Percentiles rank a stretch among this genome's conserved stretches.
Conservation (phyloP, 2,888 invertebrate genomes). For the Itoplectis maculator region DNA sequence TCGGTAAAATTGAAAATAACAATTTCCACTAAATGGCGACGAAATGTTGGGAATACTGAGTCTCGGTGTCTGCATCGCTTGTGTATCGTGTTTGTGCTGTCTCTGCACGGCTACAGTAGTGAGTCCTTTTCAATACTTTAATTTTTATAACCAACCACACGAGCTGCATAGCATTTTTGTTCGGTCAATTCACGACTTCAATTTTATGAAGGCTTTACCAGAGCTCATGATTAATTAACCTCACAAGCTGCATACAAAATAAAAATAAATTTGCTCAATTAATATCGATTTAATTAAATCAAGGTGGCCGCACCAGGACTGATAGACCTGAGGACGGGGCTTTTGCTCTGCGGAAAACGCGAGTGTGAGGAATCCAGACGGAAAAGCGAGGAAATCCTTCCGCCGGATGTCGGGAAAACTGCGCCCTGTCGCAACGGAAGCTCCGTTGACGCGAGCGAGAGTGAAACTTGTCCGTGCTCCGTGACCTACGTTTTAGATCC, state of each 20-base stretch:
- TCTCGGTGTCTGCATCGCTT: slow-evolving; percentile 61
- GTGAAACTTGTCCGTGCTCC: slow-evolving; percentile 58
- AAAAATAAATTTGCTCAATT: background rate
- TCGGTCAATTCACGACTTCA: no score
- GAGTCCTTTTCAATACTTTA: slow-evolving; percentile 21
- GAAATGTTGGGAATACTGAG: slow-evolving; percentile 62
- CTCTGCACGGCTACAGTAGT: slow-evolving; percentile 61
- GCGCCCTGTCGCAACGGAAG: background rate
- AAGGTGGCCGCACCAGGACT: slow-evolving; percentile 51
- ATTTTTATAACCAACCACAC: background rate
- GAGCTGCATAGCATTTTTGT: no score
- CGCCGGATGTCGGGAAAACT: slow-evolving; percentile 1
- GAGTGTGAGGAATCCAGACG: slow-evolving; percentile 17
- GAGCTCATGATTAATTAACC: background rate
- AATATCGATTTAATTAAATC: background rate
- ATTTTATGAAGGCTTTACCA: no score
- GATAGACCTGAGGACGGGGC: slow-evolving; percentile 42
- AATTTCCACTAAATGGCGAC: background rate
- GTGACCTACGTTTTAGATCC: slow-evolving; percentile 53
- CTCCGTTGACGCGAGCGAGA: slow-evolving; percentile 22
- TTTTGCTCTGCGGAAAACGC: slow-evolving; percentile 17
- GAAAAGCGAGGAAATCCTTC: slow-evolving; percentile 23
- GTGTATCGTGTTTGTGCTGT: slow-evolving; percentile 67
- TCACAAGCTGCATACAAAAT: background rate
- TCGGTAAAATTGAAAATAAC: background rate